Evolutionary conservation across 2,797 vertebrate species (phyloP), one percentile per base, ranked within the genome.

Genomic region (Ambastaia sidthimunki): DNA sequence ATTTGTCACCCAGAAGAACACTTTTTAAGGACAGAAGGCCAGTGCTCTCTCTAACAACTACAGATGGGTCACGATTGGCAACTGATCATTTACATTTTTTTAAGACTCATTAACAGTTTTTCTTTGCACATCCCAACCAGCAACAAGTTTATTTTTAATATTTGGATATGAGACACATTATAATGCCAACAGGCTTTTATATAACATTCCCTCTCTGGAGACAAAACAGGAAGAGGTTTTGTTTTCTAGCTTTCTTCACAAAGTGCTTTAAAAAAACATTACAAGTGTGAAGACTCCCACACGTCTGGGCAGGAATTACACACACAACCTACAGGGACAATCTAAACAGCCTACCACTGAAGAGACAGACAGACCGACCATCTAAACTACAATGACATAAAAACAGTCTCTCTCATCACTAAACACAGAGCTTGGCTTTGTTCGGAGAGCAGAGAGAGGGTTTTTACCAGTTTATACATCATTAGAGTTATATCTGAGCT

Each of bases 251-350:
- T 81, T 77, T 71, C 65, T 83, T 89, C 78, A 86, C 80, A 89
- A 89, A 84, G 89, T 88, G 86, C 85, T 83, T 82, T 82, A 85
- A 76, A 80, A n/a, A 86, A 86, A 85, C 77, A 84, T 88, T 89
- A 88, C 88, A 89, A 81, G 89, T 89, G 89, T 84, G 89, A 87
- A 87, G 80, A 83, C 76, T 78, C 88, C 84, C 83, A 84, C 31
- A 62, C 88, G 88, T 88, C 87, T 80, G 82, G 74, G 77, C 85
- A 78, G 68, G 67, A 84, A 88, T 86, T 82, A 82, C 85, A 84
- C 41, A 50, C 65, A 77, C 83, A 76, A 77, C 67, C 76, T 34
- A 55, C 84, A 83, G 62, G 62, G 28, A 82, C 76, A 65, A 82
- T 12, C 55, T 59, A 81, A 0, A 28, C 60, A 67, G 65, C 73